Evolutionary conservation across 2,888 invertebrate genomes (phyloP), one percentile per base, ranked within the genome.

Genomic region (Galerucella calmariensis): DNA sequence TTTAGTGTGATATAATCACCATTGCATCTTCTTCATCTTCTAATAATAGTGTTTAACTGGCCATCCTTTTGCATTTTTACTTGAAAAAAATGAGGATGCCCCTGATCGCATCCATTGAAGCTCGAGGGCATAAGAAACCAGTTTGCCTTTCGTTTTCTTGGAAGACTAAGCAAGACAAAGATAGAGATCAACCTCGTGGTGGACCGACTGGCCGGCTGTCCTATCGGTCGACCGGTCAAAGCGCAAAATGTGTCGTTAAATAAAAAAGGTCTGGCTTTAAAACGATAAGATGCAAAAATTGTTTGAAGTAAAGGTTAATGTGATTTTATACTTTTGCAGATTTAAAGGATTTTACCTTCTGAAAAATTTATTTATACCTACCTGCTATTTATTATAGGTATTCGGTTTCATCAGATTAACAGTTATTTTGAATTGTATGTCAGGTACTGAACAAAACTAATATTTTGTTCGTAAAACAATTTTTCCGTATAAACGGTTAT

Each of bases 141-240:
- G 68, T 68, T 68, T 68, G 58, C 59, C 68, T 68, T 56, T 68
- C 59, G 68, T 58, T 58, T 68, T 59, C 59, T 69, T 48, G 61
- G 61, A 69, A 69, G 61, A 48, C 20, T 46, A 35, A 69, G 24
- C 48, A 61, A 61, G 69, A 61, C 48, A 61, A n/a, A 68, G 58
- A 59, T 68, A 68, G 11, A 61, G 4, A 59, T 59, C 59, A 65
- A 65, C 63, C 63, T 65, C 63, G 41, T 65, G 63, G 46, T 65
- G 63, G 46, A 65, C 16, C 63, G 46, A 46, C 63, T 65, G 63
- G 11, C 12, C 63, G 46, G 62, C 35, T 41, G 35, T 41, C 0
- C 20, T 62, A 35, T 41, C 62, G 62, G 62, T 20, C 41, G 35
- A 41, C 35, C 35, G 61, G 61, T 61, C 61, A 61, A 61, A 61